A percentile compares a stretch with the other conserved stretches of the same genome.
phyloP scores from a whole-genome alignment of 2,113 vertebrate genomes.

The Myrmophylax atrothorax region DNA sequence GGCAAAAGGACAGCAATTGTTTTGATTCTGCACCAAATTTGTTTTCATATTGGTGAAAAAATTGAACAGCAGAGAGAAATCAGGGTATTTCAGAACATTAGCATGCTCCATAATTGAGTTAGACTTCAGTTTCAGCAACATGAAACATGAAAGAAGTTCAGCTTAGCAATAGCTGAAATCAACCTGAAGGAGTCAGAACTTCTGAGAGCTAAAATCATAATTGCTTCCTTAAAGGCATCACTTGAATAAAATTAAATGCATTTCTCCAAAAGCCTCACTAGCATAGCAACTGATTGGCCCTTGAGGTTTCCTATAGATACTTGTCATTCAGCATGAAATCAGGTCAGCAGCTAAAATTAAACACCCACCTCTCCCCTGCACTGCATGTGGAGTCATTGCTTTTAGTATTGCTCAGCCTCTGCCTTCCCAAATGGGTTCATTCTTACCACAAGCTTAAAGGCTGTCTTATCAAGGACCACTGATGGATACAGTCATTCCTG shows the following conservation, averaged over 20 bases:
- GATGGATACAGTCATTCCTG: slow-evolving; percentile 53
- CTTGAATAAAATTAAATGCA: slow-evolving; percentile 62
- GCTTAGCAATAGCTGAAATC: slow-evolving; percentile 2
- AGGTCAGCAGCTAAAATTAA: slow-evolving; percentile 81
- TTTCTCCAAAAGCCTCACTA: slow-evolving; percentile 60
- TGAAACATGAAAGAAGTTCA: background rate
- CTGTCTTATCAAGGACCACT: slow-evolving; percentile 63
- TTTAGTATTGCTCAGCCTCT: slow-evolving; percentile 53
- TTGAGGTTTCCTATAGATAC: slow-evolving; percentile 64
- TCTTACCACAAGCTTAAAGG: slow-evolving; percentile 44
- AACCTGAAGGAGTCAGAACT: slow-evolving; percentile 51
- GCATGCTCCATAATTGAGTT: background rate
- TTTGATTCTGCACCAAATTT: background rate
- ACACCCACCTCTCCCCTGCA: slow-evolving; percentile 52
- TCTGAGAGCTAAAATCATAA: slow-evolving; percentile 50
- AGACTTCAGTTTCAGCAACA: background rate
- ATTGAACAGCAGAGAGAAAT: background rate
- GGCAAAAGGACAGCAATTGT: background rate
- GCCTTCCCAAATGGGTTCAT: slow-evolving; percentile 31
- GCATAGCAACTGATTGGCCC: slow-evolving; percentile 65
- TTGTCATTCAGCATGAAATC: slow-evolving; percentile 76
- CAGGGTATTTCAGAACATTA: background rate
- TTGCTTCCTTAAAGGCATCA: slow-evolving; percentile 64
- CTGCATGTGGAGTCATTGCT: slow-evolving; percentile 45
- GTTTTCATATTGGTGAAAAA: background rate